These are phyloP conservation scores for Tretioscincus oriximinensis DNA, from an alignment of 2,113 vertebrate species.

Conservation along the genomic window DNA sequence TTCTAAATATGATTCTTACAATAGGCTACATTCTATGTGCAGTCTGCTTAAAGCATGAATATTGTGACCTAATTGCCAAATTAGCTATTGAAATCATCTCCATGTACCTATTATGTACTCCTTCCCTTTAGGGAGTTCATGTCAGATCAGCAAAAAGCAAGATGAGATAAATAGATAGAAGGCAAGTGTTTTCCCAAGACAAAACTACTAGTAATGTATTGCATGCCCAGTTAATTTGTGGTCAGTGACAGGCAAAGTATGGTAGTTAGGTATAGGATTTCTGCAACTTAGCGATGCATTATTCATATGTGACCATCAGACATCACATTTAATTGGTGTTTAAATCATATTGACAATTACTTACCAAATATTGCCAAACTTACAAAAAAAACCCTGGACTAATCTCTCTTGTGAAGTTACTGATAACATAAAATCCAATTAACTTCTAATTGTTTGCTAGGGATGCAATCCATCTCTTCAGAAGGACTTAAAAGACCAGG, in stretches of 20 bases:
- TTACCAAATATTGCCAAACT: neutral
- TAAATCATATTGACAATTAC: neutral
- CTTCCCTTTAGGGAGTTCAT: neutral
- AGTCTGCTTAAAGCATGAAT: neutral
- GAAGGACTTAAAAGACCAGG: neutral
- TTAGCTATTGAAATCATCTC: neutral
- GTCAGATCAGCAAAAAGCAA: neutral
- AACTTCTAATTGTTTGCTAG: neutral
- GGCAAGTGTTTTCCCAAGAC: neutral
- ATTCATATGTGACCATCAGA: neutral
- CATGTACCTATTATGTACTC: neutral
- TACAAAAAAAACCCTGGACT: constrained; percentile 2
- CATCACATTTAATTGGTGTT: neutral
- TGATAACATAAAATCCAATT: constrained; percentile 7
- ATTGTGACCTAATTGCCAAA: neutral
- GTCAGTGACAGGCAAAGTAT: neutral
- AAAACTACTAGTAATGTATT: neutral
- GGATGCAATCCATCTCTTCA: constrained; percentile 1
- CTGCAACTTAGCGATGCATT: accelerated
- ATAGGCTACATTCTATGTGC: neutral
- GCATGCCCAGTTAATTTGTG: neutral
- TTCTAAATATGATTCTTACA: neutral
- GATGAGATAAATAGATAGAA: neutral
- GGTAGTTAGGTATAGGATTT: neutral
- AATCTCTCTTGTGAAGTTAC: constrained; percentile 3